phyloP scores from a whole-genome alignment of 2,113 vertebrate species.

The Menidia beryllina region DNA sequence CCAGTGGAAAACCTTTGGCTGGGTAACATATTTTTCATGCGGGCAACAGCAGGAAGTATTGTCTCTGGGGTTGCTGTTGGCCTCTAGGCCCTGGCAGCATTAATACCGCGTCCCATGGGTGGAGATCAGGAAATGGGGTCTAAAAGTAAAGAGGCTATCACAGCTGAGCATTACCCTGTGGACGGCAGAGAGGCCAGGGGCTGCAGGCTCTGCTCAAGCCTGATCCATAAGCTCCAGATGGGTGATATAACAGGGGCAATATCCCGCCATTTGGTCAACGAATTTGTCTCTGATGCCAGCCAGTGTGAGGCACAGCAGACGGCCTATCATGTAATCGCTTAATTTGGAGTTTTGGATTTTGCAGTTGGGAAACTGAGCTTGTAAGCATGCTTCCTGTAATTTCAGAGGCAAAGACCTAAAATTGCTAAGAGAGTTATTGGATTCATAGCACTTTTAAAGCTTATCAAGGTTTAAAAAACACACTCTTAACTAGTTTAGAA shows the following conservation, averaged over 20 bases:
- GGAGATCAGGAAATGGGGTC: conserved; percentile 53
- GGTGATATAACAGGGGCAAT: conserved; percentile 68
- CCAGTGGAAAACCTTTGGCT: conserved; percentile 40
- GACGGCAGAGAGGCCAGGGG: conserved; percentile 33
- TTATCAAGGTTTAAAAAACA: not conserved
- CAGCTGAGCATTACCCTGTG: conserved; percentile 70
- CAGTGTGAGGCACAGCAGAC: conserved; percentile 73
- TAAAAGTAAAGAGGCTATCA: conserved; percentile 45
- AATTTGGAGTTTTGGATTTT: conserved; percentile 63
- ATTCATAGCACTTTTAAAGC: conserved; percentile 1
- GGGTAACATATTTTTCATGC: conserved; percentile 60
- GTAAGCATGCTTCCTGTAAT: conserved; percentile 32
- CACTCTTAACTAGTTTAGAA: not conserved
- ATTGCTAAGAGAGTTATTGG: conserved; percentile 2
- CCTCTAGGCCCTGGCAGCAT: conserved; percentile 63
- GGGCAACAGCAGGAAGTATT: conserved; percentile 64
- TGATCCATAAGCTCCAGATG: conserved; percentile 76
- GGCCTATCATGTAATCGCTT: conserved; percentile 76
- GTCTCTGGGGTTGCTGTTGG: conserved; percentile 70
- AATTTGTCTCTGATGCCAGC: conserved; percentile 73
- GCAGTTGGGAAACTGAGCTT: conserved; percentile 41
- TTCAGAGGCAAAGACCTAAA: conserved; percentile 7
- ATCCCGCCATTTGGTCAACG: conserved; percentile 70
- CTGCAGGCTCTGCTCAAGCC: conserved; percentile 37
- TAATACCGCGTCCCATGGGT: conserved; percentile 43